Base-by-base conservation (phyloP, 2,888 invertebrate genomes). In the Mythimna impura region DNA sequence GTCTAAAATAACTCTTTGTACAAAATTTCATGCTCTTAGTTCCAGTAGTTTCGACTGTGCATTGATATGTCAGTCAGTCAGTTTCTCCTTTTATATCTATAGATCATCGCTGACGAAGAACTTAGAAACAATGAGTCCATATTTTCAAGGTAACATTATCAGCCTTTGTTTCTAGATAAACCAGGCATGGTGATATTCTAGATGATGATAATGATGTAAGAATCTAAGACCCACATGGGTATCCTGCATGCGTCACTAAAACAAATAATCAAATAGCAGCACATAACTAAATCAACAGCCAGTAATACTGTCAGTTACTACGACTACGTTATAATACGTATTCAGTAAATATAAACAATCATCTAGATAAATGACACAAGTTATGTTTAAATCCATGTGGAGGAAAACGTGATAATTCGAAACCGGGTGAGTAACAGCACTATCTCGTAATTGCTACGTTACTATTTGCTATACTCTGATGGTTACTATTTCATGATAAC, bases 301-400 rank as follows among this genome's bases (percentile, higher is more conserved):
- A 58, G 57, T 57, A n/a, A 58, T 43, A 43, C 34, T 43, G 40
- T 60, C 25, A 47, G 36, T 36, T 69, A 47, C 63, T 50, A n/a
- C n/a, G 9, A 47, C 30, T 25, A 25, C 3, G 12, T 14, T 30
- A 4, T 58, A 3, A 47, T n/a, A 50, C 50, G 40, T 52, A 54
- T 60, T 71, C 22, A 52, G 14, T 72, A 22, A 71, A 58, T 50
- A 58, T 3, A 58, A 40, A 10, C 25, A 25, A 10, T 25, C 5
- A 10, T 60, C 14, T 7, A 40, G 17, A 58, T 17, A 22, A 58
- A 71, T 7, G 7, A 14, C 12, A 36, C 14, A n/a, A 4, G n/a
- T 69, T 55, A 10, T 12, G n/a, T 70, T 57, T 3, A 36, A 17
- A 22, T 2, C 30, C 6, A 17, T 9, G 14, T 68, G 3, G 68